phyloP scores from a whole-genome alignment of 2,113 vertebrate species.

The Odocoileus virginianus region DNA sequence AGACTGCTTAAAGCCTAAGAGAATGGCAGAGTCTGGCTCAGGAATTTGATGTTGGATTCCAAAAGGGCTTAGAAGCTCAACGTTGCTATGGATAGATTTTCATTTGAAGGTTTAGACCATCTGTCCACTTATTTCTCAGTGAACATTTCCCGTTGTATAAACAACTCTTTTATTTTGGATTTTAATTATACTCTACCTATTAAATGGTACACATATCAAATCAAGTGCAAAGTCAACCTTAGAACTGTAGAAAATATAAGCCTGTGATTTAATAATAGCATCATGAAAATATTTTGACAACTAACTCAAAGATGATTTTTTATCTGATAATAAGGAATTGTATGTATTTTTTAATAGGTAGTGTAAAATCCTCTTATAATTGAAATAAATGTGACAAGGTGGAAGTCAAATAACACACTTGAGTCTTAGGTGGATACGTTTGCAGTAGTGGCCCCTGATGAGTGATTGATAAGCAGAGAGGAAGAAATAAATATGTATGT shows the following conservation, averaged over 20 bases:
- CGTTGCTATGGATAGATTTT: background rate
- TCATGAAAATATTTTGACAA: background rate
- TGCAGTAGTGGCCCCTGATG: constrained; percentile 31
- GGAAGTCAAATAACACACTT: background rate
- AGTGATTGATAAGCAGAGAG: constrained; percentile 55
- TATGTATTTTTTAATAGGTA: background rate
- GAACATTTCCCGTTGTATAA: background rate
- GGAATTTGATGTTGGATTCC: background rate
- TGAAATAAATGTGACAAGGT: background rate
- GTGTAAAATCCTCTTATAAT: constrained; percentile 1
- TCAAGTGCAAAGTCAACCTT: background rate
- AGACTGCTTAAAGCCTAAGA: background rate
- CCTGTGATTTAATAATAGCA: background rate
- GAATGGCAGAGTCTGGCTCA: background rate
- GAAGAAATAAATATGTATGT: constrained; percentile 76
- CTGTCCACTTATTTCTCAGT: constrained; percentile 24
- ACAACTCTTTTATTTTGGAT: background rate
- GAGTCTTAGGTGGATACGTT: background rate
- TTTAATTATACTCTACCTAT: background rate
- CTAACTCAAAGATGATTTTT: background rate
- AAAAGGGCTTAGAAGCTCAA: background rate
- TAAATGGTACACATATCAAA: background rate
- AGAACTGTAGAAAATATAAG: background rate
- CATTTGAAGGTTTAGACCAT: background rate
- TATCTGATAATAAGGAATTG: background rate